phyloP scores from a whole-genome alignment of 2,888 invertebrate species.

The Pteria penguin region DNA sequence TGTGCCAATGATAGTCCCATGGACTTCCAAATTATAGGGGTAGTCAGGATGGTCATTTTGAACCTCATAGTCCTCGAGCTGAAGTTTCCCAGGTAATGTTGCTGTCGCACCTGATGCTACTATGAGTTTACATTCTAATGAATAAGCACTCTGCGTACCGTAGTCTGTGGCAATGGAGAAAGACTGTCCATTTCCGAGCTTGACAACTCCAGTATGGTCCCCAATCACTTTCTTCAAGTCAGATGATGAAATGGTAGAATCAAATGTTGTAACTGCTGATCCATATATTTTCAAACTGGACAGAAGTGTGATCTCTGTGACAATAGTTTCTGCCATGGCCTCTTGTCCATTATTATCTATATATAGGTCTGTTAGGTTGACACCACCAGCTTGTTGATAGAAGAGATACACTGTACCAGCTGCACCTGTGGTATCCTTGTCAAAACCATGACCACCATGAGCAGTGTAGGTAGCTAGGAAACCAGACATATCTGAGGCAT shows the following conservation, averaged over 20 bases:
- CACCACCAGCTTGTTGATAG: slow-evolving; percentile 52
- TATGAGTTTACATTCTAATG: slow-evolving; percentile 55
- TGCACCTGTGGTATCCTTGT: slow-evolving; percentile 48
- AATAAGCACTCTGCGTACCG: slow-evolving; percentile 61
- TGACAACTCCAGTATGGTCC: slow-evolving; percentile 57
- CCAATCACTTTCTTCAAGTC: slow-evolving; percentile 53
- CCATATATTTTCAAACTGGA: slow-evolving; percentile 50
- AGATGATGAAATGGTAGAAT: slow-evolving; percentile 21
- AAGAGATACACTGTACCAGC: slow-evolving; percentile 61
- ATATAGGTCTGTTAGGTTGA: slow-evolving; percentile 34
- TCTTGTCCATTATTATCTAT: slow-evolving; percentile 50
- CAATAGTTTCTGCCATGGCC: slow-evolving; percentile 36
- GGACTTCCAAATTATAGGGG: slow-evolving; percentile 54
- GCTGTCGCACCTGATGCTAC: slow-evolving; percentile 46
- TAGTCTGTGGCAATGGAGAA: slow-evolving; percentile 59
- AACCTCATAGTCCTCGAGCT: slow-evolving; percentile 53
- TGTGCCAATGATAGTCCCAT: slow-evolving; percentile 56
- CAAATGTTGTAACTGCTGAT: slow-evolving; percentile 41
- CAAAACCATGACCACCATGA: slow-evolving; percentile 53
- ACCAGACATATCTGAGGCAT: slow-evolving; percentile 36
- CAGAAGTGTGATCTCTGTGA: slow-evolving; percentile 30
- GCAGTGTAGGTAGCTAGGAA: slow-evolving; percentile 53
- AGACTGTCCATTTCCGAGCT: slow-evolving; percentile 46
- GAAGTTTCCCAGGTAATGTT: slow-evolving; percentile 57
- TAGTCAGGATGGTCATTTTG: slow-evolving; percentile 26